Conservation (phyloP, 1,140 invertebrate species). For the Conus ventricosus region DNA sequence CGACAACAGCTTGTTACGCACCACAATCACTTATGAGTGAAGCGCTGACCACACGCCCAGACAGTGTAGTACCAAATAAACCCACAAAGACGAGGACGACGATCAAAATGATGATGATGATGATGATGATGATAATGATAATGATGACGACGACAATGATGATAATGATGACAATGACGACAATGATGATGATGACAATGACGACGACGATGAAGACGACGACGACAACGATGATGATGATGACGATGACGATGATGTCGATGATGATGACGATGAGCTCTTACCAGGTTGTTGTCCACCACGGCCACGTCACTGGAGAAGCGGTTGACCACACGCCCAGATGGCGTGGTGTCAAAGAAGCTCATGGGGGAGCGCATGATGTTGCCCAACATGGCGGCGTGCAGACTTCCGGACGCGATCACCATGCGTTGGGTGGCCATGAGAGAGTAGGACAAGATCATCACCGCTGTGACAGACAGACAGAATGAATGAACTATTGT, state of each 20-base stretch:
- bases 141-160: neutral
- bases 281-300: conserved; percentile 63
- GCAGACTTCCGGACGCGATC: conserved; percentile 83
- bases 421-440: conserved; percentile 64
- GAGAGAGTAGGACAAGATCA: conserved; percentile 56
- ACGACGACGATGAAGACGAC: neutral
- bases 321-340: conserved; percentile 75
- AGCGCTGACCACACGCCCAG: too few relatives aligned
- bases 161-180: neutral
- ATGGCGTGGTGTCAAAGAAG: conserved; percentile 82
- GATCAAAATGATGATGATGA: conserved; percentile 16
- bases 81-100: too few relatives aligned
- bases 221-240: neutral
- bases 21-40: too few relatives aligned
- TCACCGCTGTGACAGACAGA: conserved; percentile 28
- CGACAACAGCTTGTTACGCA: too few relatives aligned
- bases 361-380: conserved; percentile 78
- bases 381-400: conserved; percentile 82
- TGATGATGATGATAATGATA: neutral
- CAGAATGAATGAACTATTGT: neutral
- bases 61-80: too few relatives aligned
- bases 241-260: neutral
- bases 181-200: conserved; percentile 3
- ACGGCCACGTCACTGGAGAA: conserved; percentile 77
- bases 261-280: neutral